Conservation (phyloP, 2,888 invertebrate genomes). For the Chaitophorus viminalis region DNA sequence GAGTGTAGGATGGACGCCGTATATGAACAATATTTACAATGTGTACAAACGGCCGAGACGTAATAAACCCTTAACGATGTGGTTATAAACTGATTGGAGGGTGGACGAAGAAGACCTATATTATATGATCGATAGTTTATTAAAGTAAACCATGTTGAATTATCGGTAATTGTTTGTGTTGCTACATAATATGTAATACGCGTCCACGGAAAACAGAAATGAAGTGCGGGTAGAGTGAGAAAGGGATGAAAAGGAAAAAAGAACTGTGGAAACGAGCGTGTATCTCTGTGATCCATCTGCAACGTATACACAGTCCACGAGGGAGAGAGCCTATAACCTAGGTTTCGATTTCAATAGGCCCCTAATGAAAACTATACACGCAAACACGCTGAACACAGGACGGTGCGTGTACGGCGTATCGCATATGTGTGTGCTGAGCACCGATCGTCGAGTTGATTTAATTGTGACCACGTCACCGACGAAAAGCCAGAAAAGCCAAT, state of each 20-base stretch:
- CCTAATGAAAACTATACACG: not conserved
- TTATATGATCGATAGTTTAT: not conserved
- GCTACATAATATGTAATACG: not conserved
- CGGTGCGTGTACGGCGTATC: not conserved
- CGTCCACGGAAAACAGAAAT: no score
- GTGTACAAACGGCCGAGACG: no score
- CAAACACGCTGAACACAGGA: not conserved
- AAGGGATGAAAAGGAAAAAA: no score
- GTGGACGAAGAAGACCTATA: no score
- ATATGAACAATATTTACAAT: no score
- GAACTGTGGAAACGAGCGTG: not conserved
- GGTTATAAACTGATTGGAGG: no score
- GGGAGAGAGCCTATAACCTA: no score
- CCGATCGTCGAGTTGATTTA: not conserved
- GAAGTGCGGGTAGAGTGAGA: no score
- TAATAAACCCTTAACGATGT: no score
- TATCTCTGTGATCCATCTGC: not conserved
- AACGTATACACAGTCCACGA: not conserved
- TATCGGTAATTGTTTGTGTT: not conserved
- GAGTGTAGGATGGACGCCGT: no score
- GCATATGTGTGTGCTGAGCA: not conserved
- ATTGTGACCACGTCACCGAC: not conserved
- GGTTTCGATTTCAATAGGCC: slow-evolving; percentile 22
- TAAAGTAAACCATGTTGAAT: not conserved
- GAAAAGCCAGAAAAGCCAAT: not conserved